Evolutionary conservation across 2,113 vertebrate genomes (phyloP).

Genomic region (Trachemys scripta): DNA sequence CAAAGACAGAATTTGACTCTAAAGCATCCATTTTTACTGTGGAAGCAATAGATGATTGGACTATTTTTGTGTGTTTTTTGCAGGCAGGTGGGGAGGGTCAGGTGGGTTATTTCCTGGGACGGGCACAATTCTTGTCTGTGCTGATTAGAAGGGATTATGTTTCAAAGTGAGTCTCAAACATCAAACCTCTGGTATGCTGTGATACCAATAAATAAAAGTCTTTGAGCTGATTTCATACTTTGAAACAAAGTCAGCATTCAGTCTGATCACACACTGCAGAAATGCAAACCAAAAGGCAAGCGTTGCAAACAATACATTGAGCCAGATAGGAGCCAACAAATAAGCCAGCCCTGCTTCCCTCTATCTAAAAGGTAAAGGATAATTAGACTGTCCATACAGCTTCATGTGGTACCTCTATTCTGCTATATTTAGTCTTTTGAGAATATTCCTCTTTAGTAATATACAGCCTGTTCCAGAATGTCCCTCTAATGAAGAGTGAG

Average conservation of each 20-base stretch:
- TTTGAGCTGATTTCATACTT: too few relatives aligned
- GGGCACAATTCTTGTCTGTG: too few relatives aligned
- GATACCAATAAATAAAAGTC: background rate
- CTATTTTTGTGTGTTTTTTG: background rate
- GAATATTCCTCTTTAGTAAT: background rate
- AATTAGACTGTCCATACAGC: background rate
- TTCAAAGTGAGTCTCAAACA: too few relatives aligned
- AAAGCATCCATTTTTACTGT: background rate
- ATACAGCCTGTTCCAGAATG: background rate
- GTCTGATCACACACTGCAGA: too few relatives aligned
- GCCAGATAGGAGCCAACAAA: background rate
- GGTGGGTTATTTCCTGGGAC: background rate
- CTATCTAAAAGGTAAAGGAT: background rate
- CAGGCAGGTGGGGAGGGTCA: background rate
- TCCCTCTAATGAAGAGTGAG: background rate
- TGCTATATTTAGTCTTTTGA: background rate
- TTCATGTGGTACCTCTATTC: background rate
- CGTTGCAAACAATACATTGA: background rate
- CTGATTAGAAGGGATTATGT: too few relatives aligned
- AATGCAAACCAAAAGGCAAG: background rate
- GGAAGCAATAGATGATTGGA: background rate
- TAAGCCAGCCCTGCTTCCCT: background rate
- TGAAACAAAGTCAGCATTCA: too few relatives aligned
- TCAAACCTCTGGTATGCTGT: background rate
- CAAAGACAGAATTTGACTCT: background rate